These are phyloP conservation scores for Microctenopoma lineatum DNA, from an alignment of 2,797 vertebrate species.

Conservation along the genomic window DNA sequence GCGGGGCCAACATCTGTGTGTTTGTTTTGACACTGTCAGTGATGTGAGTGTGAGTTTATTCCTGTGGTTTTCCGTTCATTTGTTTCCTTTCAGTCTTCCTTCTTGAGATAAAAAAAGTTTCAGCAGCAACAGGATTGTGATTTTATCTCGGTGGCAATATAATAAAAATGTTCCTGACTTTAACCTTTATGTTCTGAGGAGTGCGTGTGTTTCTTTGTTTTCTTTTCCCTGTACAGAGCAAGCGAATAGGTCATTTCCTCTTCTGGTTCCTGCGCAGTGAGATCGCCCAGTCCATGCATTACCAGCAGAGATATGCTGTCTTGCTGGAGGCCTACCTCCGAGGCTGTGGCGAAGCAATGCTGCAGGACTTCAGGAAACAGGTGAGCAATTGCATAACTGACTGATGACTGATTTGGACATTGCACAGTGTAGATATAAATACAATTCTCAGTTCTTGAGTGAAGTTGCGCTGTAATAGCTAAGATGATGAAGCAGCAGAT, in stretches of 20 bases:
- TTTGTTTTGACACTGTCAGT: not conserved
- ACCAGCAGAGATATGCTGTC: constrained; percentile 96
- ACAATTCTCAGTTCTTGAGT: no score
- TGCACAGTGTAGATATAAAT: no score
- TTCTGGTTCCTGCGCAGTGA: constrained; percentile 99
- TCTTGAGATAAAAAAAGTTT: not conserved
- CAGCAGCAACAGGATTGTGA: not conserved
- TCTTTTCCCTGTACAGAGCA: constrained; percentile 85
- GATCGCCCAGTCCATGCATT: constrained; percentile 98
- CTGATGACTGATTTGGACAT: no score
- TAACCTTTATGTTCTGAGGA: no score
- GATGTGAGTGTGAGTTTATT: not conserved
- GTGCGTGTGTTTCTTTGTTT: not conserved
- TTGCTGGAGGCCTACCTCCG: constrained; percentile 95
- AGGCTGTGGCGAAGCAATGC: constrained; percentile 94
- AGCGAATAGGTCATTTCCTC: constrained; percentile 96
- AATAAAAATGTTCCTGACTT: no score
- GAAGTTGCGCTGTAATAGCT: no score
- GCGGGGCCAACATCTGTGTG: constrained; percentile 44
- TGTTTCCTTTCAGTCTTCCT: not conserved
- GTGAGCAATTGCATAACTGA: constrained; percentile 34
- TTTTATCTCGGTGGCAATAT: not conserved
- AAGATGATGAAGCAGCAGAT: not conserved
- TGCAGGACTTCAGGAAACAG: constrained; percentile 93
- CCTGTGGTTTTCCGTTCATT: not conserved